Evolutionary conservation across 2,888 invertebrate species (phyloP).

Genomic region (Seladonia tumulorum): DNA sequence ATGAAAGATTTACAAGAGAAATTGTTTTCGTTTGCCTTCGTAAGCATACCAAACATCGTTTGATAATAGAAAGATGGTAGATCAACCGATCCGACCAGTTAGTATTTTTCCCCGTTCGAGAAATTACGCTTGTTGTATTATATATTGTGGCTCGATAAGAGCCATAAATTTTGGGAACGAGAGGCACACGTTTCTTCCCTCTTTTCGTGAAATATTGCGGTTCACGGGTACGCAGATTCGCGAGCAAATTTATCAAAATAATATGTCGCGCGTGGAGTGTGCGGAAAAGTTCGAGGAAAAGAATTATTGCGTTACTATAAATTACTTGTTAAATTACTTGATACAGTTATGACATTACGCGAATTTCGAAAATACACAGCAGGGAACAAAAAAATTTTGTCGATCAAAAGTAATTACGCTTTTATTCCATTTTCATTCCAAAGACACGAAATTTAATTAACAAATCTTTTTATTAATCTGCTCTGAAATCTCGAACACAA

Average conservation of each 20-base stretch:
- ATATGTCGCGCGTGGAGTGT: background rate
- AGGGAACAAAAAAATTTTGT: no score
- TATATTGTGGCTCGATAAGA: conserved; percentile 16
- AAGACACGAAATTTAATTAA: no score
- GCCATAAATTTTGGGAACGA: conserved; percentile 33
- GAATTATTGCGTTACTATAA: background rate
- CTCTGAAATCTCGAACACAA: no score
- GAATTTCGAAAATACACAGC: background rate
- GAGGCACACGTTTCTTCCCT: conserved; percentile 15
- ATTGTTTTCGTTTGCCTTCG: background rate
- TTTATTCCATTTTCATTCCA: no score
- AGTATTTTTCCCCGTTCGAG: conserved; percentile 6
- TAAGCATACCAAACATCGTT: background rate
- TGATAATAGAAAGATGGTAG: background rate
- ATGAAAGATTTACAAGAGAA: background rate
- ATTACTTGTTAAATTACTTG: no score
- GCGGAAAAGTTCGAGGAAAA: background rate
- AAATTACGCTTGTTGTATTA: conserved; percentile 8
- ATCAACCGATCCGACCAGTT: background rate
- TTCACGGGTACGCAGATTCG: conserved; percentile 21
- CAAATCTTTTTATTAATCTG: no score
- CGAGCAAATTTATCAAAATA: conserved; percentile 36
- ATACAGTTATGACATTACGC: background rate
- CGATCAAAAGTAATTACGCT: no score
- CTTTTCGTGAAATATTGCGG: conserved; percentile 23